Percentiles rank a stretch among this genome's conserved stretches.
These are phyloP conservation scores for Phenacoccus solenopsis DNA, from an alignment of 1,140 invertebrate species.

Conservation along the genomic window DNA sequence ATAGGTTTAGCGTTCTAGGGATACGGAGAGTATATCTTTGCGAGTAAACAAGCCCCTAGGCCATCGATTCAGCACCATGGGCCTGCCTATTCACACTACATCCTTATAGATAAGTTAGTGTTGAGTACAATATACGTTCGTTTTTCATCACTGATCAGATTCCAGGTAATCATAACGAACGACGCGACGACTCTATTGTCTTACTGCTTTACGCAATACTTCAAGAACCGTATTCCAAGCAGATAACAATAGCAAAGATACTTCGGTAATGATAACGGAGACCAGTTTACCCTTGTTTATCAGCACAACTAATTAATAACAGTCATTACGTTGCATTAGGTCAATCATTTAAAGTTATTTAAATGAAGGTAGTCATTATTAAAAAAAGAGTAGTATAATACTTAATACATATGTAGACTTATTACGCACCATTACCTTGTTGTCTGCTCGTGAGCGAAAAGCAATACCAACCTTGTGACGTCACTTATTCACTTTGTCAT, in stretches of 20 bases:
- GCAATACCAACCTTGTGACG: slow-evolving; percentile 5
- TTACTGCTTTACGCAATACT: background rate
- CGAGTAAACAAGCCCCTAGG: too few relatives aligned
- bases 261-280: slow-evolving; percentile 5
- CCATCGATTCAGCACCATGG: too few relatives aligned
- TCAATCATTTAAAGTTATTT: slow-evolving; percentile 16
- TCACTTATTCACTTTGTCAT: background rate
- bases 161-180: background rate
- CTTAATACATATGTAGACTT: slow-evolving; percentile 15
- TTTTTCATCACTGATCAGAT: background rate
- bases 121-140: too few relatives aligned
- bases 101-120: too few relatives aligned
- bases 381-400: background rate
- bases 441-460: slow-evolving; percentile 8
- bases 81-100: too few relatives aligned
- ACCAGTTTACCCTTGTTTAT: slow-evolving; percentile 13
- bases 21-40: too few relatives aligned
- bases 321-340: slow-evolving; percentile 13
- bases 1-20: too few relatives aligned
- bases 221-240: background rate
- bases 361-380: slow-evolving; percentile 14
- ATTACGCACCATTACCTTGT: slow-evolving; percentile 10
- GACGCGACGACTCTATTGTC: background rate
- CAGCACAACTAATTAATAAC: slow-evolving; percentile 8
- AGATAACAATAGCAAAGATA: slow-evolving; percentile 10